These are phyloP conservation scores for Brachionichthys hirsutus DNA, from an alignment of 2,113 vertebrate species.

Conservation along the genomic window DNA sequence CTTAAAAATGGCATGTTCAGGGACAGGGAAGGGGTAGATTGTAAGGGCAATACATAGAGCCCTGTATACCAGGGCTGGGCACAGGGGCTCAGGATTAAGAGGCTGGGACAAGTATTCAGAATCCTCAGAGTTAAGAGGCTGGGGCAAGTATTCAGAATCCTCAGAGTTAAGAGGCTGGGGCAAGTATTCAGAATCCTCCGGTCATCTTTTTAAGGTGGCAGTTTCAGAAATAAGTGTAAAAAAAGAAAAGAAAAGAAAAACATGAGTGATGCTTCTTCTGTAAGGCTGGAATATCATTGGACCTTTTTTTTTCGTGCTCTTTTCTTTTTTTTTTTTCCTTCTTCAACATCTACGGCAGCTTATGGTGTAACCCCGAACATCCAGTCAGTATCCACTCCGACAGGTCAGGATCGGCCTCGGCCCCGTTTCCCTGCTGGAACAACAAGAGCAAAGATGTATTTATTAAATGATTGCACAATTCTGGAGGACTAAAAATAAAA, in stretches of 20 bases:
- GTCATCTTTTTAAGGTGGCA: slow-evolving; percentile 72
- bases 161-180: slow-evolving; percentile 65
- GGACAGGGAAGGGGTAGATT: slow-evolving; percentile 72
- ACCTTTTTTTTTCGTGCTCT: slow-evolving; percentile 80
- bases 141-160: slow-evolving; percentile 64
- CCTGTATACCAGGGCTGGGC: slow-evolving; percentile 54
- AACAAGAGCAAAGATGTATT: slow-evolving; percentile 84
- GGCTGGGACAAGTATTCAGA: slow-evolving; percentile 62
- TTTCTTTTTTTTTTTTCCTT: slow-evolving; percentile 66
- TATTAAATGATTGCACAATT: slow-evolving; percentile 44
- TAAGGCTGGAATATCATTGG: slow-evolving; percentile 86
- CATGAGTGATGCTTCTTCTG: slow-evolving; percentile 91
- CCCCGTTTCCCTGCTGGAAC: slow-evolving; percentile 97
- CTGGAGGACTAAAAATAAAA: background rate
- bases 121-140: slow-evolving; percentile 67
- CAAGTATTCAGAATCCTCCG: slow-evolving; percentile 64
- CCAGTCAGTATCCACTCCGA: slow-evolving; percentile 99
- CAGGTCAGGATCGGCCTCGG: slow-evolving; percentile 99
- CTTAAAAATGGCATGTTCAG: slow-evolving; percentile 72
- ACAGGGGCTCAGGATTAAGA: slow-evolving; percentile 57
- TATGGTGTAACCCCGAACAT: slow-evolving; percentile 99
- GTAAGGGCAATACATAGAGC: slow-evolving; percentile 71
- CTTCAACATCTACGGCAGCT: slow-evolving; percentile 97
- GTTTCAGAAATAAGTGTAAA: slow-evolving; percentile 54
- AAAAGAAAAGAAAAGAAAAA: slow-evolving; percentile 20